A percentile compares a stretch with the other conserved stretches of the same genome.
Conservation (phyloP, 2,797 vertebrate species). For the Betta splendens region DNA sequence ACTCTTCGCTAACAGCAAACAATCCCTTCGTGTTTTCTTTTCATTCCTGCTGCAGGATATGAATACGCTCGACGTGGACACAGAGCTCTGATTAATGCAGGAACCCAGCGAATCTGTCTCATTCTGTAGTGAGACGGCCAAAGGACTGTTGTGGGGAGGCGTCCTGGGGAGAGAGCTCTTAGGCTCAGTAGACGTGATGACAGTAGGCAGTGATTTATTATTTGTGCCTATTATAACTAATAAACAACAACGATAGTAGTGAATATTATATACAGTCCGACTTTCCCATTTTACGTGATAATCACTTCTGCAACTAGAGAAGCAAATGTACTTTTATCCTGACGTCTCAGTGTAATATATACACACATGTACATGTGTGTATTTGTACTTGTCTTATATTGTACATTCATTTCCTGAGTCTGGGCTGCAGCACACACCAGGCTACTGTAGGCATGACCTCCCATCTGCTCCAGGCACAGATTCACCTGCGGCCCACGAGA, state of each 20-base stretch:
- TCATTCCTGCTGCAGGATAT: constrained; percentile 45
- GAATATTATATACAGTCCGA: too few relatives aligned
- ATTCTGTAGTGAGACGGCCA: constrained; percentile 2
- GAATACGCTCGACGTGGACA: constrained; percentile 26
- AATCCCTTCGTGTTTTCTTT: constrained; percentile 61
- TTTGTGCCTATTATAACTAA: background rate
- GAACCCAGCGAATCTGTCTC: constrained; percentile 20
- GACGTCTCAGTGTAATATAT: constrained; percentile 5
- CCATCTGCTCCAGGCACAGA: constrained; percentile 16
- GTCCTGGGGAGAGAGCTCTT: background rate
- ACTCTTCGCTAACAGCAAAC: too few relatives aligned
- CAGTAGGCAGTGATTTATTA: background rate
- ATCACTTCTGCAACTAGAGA: background rate
- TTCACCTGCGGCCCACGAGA: constrained; percentile 52
- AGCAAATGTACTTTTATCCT: background rate
- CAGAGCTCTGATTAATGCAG: constrained; percentile 50
- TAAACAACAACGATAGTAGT: background rate
- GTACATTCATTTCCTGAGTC: constrained; percentile 6
- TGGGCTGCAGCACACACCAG: constrained; percentile 20
- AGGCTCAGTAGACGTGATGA: background rate
- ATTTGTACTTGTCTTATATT: background rate
- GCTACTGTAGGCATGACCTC: constrained; percentile 28
- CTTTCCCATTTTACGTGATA: background rate
- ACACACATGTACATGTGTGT: background rate
- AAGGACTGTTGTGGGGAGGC: constrained; percentile 11